phyloP scores from a whole-genome alignment of 2,113 vertebrate genomes.

The Sterrhoptilus dennistouni region DNA sequence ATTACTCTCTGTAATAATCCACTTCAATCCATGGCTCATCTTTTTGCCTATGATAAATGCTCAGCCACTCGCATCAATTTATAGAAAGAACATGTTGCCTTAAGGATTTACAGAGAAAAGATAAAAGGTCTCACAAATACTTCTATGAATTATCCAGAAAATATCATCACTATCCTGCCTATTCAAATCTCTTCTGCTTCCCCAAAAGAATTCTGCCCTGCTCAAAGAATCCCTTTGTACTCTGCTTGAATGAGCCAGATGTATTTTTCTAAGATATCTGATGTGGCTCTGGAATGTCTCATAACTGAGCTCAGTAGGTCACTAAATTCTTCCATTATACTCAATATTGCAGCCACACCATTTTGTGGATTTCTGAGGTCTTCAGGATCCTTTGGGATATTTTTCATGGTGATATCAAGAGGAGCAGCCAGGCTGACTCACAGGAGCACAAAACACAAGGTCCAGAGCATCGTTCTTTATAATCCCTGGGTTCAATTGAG shows the following conservation, averaged over 20 bases:
- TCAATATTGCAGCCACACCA: background rate
- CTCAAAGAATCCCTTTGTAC: conserved; percentile 23
- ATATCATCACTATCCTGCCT: background rate
- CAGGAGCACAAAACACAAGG: background rate
- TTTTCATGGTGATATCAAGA: background rate
- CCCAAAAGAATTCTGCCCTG: background rate
- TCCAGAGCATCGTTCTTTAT: background rate
- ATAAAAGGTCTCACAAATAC: background rate
- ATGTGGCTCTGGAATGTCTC: conserved; percentile 29
- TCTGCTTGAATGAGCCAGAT: background rate
- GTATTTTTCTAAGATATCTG: conserved; percentile 3
- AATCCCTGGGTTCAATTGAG: background rate
- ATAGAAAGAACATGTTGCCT: background rate
- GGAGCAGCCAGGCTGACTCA: background rate
- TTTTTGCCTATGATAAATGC: background rate
- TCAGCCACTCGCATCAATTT: background rate
- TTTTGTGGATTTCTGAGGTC: background rate
- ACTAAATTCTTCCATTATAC: background rate
- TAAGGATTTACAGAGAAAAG: background rate
- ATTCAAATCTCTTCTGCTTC: background rate
- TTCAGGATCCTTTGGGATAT: background rate
- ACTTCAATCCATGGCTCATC: background rate
- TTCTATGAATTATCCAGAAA: background rate
- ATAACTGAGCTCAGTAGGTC: conserved; percentile 24
- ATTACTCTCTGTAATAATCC: background rate